Percentiles rank a stretch among this genome's conserved stretches.
phyloP scores from a whole-genome alignment of 2,797 vertebrate species.

The Gymnodraco acuticeps region DNA sequence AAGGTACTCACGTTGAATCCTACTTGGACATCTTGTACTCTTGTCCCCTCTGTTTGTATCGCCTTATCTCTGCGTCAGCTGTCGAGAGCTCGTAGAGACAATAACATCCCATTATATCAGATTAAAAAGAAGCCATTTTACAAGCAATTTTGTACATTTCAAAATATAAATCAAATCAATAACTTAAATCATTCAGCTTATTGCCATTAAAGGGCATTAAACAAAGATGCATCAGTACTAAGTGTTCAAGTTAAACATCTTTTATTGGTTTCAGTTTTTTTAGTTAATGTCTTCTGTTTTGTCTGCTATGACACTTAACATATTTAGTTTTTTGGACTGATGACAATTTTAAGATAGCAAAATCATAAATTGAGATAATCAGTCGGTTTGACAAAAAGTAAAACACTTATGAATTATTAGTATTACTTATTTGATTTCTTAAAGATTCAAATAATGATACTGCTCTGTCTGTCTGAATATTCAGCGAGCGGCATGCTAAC shows the following conservation, averaged over 20 bases:
- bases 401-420: not conserved
- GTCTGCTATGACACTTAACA: not conserved
- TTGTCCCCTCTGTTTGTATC: slow-evolving; percentile 55
- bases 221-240: not conserved
- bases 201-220: not conserved
- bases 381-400: slow-evolving; percentile 3
- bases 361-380: slow-evolving; percentile 9
- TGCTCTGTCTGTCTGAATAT: slow-evolving; percentile 1
- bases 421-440: slow-evolving; percentile 11
- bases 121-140: slow-evolving; percentile 33
- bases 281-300: not conserved
- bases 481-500: not conserved
- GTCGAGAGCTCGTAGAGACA: slow-evolving; percentile 37
- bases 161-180: not conserved
- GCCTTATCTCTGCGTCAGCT: slow-evolving; percentile 56
- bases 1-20: slow-evolving; percentile 43
- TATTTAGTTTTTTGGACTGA: not conserved
- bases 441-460: slow-evolving; percentile 5
- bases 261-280: not conserved
- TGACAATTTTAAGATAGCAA: not conserved
- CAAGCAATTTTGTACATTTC: not conserved
- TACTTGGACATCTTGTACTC: slow-evolving; percentile 54
- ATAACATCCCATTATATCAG: slow-evolving; percentile 27
- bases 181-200: not conserved
- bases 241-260: not conserved